Base-by-base conservation (phyloP, 2,113 vertebrate species). In the Etia nguti region DNA sequence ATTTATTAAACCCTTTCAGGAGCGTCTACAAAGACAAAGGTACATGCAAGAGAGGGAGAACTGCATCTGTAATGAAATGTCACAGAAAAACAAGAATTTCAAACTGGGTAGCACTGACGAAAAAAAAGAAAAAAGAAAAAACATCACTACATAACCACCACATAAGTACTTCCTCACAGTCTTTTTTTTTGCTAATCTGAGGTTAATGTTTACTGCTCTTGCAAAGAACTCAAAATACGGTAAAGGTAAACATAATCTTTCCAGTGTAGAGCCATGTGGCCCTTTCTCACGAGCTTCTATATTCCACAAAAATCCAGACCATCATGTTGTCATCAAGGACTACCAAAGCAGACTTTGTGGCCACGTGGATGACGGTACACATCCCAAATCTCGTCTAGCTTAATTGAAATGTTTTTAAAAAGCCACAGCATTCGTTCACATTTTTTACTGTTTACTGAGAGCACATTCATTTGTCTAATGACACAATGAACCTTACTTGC, bases 221-320 rank as follows among this genome's bases (percentile, higher is more conserved):
- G 55, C 43, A 86, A 80, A 82, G 52, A 56, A 79, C 86, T 89
- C 57, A 79, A 87, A 73, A 88, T 82, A 91, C 38, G 89, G 62
- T 84, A 48, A 92, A 92, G 79, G 84, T 92, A 95, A 95, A 91
- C 82, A 88, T 88, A 10, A 41, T 80, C 83, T 86, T 91, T 95
- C 95, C 95, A 96, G 95, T 95, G 94, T 95, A 31, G 77, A 91
- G 90, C 90, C 90, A 87, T 68, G 36, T 88, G 84, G 73, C 89
- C 18, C 31, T 46, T 62, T 89, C 77, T 88, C 77, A 90, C 7
- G 4, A 6, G 79, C 15, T 81, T 29, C 38, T 56, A 10, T 84
- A 48, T 62, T 65, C 79, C 54, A 77, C 80, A 85, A 57, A 88
- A 89, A 86, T 41, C 20, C 54, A 84, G 57, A 84, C 75, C 31